Conservation (phyloP, 2,888 invertebrate species). For the Dendrolimus pini region DNA sequence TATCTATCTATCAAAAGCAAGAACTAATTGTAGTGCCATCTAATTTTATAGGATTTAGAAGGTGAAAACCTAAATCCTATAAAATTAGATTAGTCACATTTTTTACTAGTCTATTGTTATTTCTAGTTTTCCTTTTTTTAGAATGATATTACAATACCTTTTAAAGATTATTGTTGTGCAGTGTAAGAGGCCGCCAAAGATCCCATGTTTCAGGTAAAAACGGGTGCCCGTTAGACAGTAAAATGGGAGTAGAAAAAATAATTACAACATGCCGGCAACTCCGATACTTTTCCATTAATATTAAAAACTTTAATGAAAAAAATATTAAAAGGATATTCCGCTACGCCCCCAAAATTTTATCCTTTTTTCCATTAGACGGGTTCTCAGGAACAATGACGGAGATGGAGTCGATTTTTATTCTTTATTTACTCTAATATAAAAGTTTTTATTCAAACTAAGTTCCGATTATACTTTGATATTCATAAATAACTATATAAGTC, state of each 20-base stretch:
- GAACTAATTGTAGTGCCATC: too few species aligned
- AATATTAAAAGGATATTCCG: constrained; percentile 59
- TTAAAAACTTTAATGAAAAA: constrained; percentile 77
- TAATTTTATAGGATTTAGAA: too few species aligned
- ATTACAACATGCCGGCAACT: constrained; percentile 44
- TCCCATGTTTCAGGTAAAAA: not conserved
- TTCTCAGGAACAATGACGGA: constrained; percentile 28
- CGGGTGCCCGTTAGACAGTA: constrained; percentile 31
- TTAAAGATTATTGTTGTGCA: not conserved
- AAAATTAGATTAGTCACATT: too few species aligned
- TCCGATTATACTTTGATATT: too few species aligned
- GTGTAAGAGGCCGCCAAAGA: not conserved
- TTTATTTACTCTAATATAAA: not conserved
- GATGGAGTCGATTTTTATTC: constrained; percentile 23
- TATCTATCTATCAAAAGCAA: too few species aligned
- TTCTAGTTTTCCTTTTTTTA: too few species aligned
- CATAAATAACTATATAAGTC: too few species aligned
- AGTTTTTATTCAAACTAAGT: too few species aligned
- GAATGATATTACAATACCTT: too few species aligned
- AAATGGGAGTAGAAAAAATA: constrained; percentile 58
- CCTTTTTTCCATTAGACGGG: constrained; percentile 71
- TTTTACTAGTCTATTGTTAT: too few species aligned
- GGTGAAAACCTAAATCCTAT: too few species aligned
- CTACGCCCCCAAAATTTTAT: constrained; percentile 52
- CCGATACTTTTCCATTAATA: constrained; percentile 66